Conservation (phyloP, 2,888 invertebrate species). For the Dasypogon diadema region DNA sequence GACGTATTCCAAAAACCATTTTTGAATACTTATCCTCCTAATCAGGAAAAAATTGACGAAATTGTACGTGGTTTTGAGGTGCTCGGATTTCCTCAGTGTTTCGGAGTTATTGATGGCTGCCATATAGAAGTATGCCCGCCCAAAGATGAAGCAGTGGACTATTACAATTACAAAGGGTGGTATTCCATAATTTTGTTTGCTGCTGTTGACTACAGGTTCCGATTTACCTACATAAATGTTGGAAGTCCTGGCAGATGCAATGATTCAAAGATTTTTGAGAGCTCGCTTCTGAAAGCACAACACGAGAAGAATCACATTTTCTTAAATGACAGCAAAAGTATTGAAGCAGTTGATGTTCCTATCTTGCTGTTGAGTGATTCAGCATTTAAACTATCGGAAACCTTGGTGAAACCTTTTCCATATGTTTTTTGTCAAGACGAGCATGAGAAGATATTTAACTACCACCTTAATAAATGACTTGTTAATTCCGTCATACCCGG, state of each 20-base stretch:
- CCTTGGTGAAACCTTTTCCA: slow-evolving; percentile 54
- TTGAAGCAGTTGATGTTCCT: slow-evolving; percentile 20
- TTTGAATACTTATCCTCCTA: slow-evolving; percentile 7
- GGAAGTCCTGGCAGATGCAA: slow-evolving; percentile 37
- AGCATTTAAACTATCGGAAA: not conserved
- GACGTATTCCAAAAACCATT: not conserved
- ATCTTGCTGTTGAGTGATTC: not conserved
- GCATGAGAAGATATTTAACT: slow-evolving; percentile 49
- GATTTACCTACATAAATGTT: slow-evolving; percentile 28
- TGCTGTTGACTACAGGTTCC: slow-evolving; percentile 15
- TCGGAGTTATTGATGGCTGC: slow-evolving; percentile 31
- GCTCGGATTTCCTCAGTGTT: slow-evolving; percentile 31
- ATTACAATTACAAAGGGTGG: slow-evolving; percentile 38
- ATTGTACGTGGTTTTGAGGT: slow-evolving; percentile 8
- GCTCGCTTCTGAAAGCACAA: slow-evolving; percentile 44
- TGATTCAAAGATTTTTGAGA: slow-evolving; percentile 53
- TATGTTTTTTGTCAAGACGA: slow-evolving; percentile 43
- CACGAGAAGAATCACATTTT: slow-evolving; percentile 17
- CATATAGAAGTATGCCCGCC: slow-evolving; percentile 45
- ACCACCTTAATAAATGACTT: no score
- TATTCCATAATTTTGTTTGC: slow-evolving; percentile 34
- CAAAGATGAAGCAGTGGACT: slow-evolving; percentile 38
- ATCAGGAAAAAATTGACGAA: not conserved
- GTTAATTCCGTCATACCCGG: no score
- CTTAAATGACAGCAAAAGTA: slow-evolving; percentile 16